Conservation (phyloP, 2,113 vertebrate genomes). For the Numida meleagris region DNA sequence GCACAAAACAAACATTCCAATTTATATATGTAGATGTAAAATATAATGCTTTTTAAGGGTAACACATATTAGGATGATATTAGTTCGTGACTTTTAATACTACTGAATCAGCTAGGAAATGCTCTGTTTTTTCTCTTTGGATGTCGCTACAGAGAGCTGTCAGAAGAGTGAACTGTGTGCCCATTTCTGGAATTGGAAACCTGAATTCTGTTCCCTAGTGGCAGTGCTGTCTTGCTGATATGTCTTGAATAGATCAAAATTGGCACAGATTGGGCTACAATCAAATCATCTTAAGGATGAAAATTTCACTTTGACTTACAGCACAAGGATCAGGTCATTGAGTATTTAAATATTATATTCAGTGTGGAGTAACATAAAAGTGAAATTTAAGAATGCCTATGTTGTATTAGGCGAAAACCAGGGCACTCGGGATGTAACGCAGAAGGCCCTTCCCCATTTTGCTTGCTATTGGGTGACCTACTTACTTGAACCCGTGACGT, state of each 20-base stretch:
- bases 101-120: constrained; percentile 81
- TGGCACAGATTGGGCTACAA: neutral
- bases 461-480: no score
- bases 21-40: neutral
- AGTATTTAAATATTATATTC: neutral
- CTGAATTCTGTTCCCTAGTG: neutral
- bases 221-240: neutral
- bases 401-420: no score
- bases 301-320: neutral
- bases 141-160: constrained; percentile 79
- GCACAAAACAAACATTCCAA: neutral
- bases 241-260: neutral
- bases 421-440: no score
- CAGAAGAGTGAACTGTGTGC: constrained; percentile 82
- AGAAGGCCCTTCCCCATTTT: no score
- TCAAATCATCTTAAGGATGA: neutral
- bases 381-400: neutral
- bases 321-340: neutral
- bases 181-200: neutral
- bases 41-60: neutral
- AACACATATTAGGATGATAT: neutral
- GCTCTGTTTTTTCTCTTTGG: constrained; percentile 81
- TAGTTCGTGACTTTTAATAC: neutral
- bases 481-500: no score
- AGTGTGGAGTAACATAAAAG: neutral